Base-by-base conservation (phyloP, 2,113 vertebrate genomes). In the Plestiodon gilberti region DNA sequence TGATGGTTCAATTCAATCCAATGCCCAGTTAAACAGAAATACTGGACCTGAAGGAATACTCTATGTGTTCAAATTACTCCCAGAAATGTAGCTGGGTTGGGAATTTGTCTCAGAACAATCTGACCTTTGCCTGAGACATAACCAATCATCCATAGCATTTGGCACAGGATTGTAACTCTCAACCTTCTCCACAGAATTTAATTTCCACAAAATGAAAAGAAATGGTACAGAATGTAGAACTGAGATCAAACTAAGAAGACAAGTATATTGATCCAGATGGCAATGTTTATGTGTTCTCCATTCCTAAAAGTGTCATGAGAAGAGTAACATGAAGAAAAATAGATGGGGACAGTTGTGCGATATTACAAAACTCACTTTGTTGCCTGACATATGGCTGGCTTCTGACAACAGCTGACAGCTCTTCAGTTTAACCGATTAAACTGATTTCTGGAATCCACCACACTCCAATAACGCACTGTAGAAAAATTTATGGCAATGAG, bases 351-450 rank as follows among this genome's bases (percentile, higher is more conserved):
- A 85, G 25, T 87, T 22, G 20, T 59, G 78, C 0, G 48, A 28
- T 40, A 48, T 57, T 77, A 87, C 0, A 87, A 89, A 61, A 89
- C 33, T 23, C 48, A 70, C 17, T 71, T 48, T 76, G 43, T 77
- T 65, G 20, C 33, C 1, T 77, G 18, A 92, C 86, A 87, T 74
- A 74, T 25, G 76, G 23, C n/a, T 91, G 3, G 76, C 57, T 23
- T 88, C 30, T 83, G 89, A 81, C 64, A 84, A 15, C 30, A 77
- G 11, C 88, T 82, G 78, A 81, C 38, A 86, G 40, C 30, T 35
- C 38, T 74, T 82, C 38, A 61, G 83, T 76, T 74, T 87, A 73
- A 7, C 35, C 18, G 33, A 55, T 65, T 78, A 88, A 82, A 55
- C 59, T 71, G 48, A 10, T 80, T 80, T 73, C 40, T 38, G 59